A percentile compares a stretch with the other conserved stretches of the same genome.
Evolutionary conservation across 2,888 invertebrate genomes (phyloP).

Genomic region (Tenthredo notha): DNA sequence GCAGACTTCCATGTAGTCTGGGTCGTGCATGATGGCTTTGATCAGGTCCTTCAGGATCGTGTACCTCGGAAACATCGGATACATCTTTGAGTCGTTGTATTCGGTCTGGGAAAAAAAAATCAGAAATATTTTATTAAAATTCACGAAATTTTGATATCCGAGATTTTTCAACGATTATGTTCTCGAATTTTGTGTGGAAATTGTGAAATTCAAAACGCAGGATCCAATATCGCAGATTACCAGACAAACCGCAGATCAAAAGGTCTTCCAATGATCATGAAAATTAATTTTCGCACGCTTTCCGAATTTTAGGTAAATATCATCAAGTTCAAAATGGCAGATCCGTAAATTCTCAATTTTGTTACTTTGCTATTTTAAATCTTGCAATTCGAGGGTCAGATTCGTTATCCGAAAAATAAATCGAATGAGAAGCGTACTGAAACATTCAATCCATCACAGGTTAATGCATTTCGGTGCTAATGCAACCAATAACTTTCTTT

Average conservation of each 20-base stretch:
- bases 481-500: neutral
- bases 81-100: conserved; percentile 94
- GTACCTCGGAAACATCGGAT: conserved; percentile 96
- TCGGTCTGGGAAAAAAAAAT: conserved; percentile 83
- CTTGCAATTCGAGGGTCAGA: neutral
- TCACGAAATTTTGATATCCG: neutral
- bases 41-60: conserved; percentile 98
- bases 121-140: neutral
- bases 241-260: neutral
- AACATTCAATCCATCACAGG: neutral
- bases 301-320: neutral
- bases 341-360: neutral
- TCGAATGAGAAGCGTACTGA: neutral
- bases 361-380: neutral
- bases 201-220: neutral
- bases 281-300: neutral
- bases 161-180: no score
- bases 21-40: conserved; percentile 96
- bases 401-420: neutral
- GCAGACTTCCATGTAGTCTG: conserved; percentile 98
- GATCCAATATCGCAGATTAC: neutral
- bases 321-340: neutral
- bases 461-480: neutral
- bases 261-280: neutral
- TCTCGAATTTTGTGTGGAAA: neutral